Conservation (phyloP, 2,113 vertebrate genomes). For the Ctenomys sociabilis region DNA sequence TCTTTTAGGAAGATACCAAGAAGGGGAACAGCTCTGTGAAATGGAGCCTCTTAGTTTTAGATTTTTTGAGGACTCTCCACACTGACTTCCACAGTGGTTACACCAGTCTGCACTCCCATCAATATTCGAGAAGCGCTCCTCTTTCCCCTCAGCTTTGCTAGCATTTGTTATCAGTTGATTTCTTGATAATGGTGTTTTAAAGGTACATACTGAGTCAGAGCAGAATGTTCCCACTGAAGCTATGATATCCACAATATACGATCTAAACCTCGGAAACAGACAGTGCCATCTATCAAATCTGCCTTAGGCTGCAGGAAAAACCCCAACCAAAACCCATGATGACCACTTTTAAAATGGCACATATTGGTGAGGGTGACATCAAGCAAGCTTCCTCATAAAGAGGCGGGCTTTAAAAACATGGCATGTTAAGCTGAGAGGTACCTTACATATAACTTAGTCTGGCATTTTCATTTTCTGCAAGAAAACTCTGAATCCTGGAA, state of each 20-base stretch:
- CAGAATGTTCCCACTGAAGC: neutral
- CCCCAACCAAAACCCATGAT: neutral
- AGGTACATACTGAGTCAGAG: neutral
- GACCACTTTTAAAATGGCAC: neutral
- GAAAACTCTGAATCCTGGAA: neutral
- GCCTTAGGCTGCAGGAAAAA: neutral
- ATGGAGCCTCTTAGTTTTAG: neutral
- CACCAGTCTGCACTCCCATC: too few species aligned
- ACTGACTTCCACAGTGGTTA: neutral
- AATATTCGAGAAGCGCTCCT: too few species aligned
- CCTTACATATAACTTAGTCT: neutral
- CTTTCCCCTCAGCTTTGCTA: too few species aligned
- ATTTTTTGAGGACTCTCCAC: neutral
- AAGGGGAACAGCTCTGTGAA: neutral
- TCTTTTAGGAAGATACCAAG: neutral
- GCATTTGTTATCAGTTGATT: too few species aligned
- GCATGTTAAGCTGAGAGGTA: neutral
- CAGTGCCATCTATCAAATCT: neutral
- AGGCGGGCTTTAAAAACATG: slow-evolving; percentile 21
- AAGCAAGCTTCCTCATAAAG: neutral
- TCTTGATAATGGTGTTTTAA: neutral
- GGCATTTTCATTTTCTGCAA: slow-evolving; percentile 8
- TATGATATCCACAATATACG: neutral
- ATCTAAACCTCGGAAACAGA: neutral
- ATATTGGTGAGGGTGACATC: neutral